A percentile compares a stretch with the other conserved stretches of the same genome.
These are phyloP conservation scores for Palythoa caribaeorum DNA, from an alignment of 92 coral and sea anemone genomes.

Conservation along the genomic window DNA sequence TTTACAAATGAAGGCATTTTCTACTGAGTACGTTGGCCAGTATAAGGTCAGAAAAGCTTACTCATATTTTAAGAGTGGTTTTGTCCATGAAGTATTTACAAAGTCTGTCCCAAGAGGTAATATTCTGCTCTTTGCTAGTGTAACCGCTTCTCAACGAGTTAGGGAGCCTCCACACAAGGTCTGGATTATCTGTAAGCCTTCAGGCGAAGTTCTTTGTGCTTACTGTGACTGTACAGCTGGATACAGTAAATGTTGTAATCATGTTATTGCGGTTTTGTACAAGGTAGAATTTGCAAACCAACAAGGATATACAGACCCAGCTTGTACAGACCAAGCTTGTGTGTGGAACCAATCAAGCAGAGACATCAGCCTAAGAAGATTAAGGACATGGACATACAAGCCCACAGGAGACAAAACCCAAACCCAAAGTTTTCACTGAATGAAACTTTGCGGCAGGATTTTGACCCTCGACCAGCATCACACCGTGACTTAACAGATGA, in stretches of 20 bases:
- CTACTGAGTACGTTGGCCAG: conserved; percentile 59
- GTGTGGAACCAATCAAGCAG: conserved; percentile 58
- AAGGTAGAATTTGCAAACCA: conserved; percentile 69
- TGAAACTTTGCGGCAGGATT: conserved; percentile 30
- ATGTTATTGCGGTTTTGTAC: conserved; percentile 63
- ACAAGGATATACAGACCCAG: conserved; percentile 57
- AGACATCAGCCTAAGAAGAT: conserved; percentile 53
- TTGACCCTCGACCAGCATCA: conserved; percentile 59
- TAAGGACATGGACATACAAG: conserved; percentile 55
- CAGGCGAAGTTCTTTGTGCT: conserved; percentile 61
- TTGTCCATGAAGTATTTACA: conserved; percentile 48
- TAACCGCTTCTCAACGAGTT: conserved; percentile 42
- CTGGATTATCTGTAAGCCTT: conserved; percentile 60
- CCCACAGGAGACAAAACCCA: conserved; percentile 49
- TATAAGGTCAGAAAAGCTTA: conserved; percentile 63
- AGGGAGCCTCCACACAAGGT: conserved; percentile 60
- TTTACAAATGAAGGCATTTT: conserved; percentile 57
- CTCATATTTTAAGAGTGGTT: conserved; percentile 67
- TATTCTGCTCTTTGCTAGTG: conserved; percentile 22
- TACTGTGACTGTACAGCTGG: conserved; percentile 70
- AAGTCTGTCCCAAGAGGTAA: conserved; percentile 9
- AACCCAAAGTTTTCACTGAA: conserved; percentile 34
- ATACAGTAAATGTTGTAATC: conserved; percentile 61
- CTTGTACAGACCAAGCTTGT: conserved; percentile 60
- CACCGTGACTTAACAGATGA: background rate